phyloP scores from a whole-genome alignment of 2,888 invertebrate genomes.

The Amblyjoppa fuscipennis region DNA sequence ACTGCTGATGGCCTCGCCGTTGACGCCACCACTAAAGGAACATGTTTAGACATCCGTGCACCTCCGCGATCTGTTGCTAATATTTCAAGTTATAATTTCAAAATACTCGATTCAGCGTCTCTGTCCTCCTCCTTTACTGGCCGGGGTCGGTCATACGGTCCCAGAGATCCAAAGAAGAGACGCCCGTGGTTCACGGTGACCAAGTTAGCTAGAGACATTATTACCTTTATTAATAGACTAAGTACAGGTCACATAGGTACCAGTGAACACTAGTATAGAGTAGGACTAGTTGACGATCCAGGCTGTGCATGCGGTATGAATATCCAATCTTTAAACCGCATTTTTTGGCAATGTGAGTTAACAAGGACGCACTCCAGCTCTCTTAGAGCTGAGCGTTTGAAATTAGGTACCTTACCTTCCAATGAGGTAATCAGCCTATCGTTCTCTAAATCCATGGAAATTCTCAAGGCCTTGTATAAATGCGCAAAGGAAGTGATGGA shows the following conservation, averaged over 20 bases:
- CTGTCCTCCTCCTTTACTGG: not conserved
- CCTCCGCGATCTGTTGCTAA: not conserved
- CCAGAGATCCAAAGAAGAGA: not conserved
- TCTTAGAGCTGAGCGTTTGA: not conserved
- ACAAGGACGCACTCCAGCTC: not conserved
- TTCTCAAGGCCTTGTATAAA: too few relatives aligned
- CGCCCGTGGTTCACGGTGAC: not conserved
- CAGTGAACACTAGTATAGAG: not conserved
- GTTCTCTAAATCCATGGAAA: too few relatives aligned
- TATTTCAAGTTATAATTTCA: not conserved
- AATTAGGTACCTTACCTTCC: not conserved
- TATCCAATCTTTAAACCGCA: not conserved
- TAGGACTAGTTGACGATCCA: not conserved
- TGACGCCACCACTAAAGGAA: too few relatives aligned
- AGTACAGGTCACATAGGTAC: not conserved
- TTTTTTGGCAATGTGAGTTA: not conserved
- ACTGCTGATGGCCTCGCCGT: not conserved
- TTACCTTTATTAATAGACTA: not conserved
- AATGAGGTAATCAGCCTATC: not conserved
- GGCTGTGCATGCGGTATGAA: not conserved
- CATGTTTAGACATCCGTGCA: too few relatives aligned
- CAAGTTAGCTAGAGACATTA: not conserved
- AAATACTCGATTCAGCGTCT: not conserved
- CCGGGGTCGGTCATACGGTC: not conserved
- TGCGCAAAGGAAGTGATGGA: too few relatives aligned